Percentiles rank a stretch among this genome's conserved stretches.
Conservation (phyloP, 2,888 invertebrate species). For the Mythimna pallens region DNA sequence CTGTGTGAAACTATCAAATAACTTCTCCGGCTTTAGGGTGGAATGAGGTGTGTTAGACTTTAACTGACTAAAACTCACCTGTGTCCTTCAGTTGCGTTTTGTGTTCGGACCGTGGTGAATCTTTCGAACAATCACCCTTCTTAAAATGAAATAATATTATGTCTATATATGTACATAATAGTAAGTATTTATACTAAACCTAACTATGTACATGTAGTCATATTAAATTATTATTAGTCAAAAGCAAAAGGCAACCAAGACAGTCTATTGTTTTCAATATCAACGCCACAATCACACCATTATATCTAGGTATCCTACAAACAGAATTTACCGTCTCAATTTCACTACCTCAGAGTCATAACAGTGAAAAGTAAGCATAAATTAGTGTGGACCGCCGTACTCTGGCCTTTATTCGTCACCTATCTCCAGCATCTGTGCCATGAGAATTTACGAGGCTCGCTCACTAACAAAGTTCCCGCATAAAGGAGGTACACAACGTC, state of each 20-base stretch:
- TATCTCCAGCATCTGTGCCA: slow-evolving; percentile 74
- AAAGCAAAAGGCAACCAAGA: slow-evolving; percentile 7
- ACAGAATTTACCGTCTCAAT: slow-evolving; percentile 59
- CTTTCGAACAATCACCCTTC: too few species aligned
- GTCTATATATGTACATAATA: too few species aligned
- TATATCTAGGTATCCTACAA: slow-evolving; percentile 10
- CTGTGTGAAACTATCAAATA: too few species aligned
- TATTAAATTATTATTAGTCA: background rate
- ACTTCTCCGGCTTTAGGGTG: too few species aligned
- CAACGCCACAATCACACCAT: slow-evolving; percentile 3
- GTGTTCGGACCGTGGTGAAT: too few species aligned
- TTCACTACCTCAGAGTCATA: slow-evolving; percentile 46
- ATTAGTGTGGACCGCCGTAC: slow-evolving; percentile 57
- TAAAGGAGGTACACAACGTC: slow-evolving; percentile 65
- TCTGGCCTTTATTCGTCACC: slow-evolving; percentile 72
- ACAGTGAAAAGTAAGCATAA: slow-evolving; percentile 65
- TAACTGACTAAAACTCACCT: too few species aligned
- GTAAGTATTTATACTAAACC: too few species aligned
- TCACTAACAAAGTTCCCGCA: slow-evolving; percentile 70
- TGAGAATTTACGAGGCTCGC: slow-evolving; percentile 71
- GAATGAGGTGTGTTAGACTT: too few species aligned
- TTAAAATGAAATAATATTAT: too few species aligned
- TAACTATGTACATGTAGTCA: too few species aligned
- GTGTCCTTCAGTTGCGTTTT: too few species aligned
- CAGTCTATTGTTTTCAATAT: slow-evolving; percentile 21